Conservation (phyloP, 2,113 vertebrate species). For the Laticauda colubrina region DNA sequence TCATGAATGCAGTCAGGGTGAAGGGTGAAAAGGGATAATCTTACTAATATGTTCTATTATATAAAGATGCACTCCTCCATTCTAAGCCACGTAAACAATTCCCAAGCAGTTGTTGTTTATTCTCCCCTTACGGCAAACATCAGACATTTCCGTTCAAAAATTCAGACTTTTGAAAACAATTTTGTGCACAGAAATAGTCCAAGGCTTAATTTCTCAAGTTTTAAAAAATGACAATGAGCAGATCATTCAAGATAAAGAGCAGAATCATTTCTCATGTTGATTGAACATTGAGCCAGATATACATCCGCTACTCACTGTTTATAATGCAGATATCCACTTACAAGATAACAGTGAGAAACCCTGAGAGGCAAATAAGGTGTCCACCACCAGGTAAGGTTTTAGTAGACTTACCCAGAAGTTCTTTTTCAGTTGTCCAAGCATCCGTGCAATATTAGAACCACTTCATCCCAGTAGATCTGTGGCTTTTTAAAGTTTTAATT, state of each 20-base stretch:
- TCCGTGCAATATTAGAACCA: not conserved
- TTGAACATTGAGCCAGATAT: too few species aligned
- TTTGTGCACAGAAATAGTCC: not conserved
- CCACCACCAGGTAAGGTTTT: not conserved
- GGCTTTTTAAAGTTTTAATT: not conserved
- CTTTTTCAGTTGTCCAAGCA: not conserved
- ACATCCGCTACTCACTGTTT: not conserved
- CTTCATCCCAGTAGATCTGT: not conserved
- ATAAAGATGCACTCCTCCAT: not conserved
- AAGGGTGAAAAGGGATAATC: not conserved
- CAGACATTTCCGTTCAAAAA: not conserved
- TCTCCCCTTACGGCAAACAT: not conserved
- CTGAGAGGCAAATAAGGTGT: not conserved
- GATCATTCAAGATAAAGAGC: not conserved
- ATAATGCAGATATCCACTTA: not conserved
- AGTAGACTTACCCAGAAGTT: not conserved
- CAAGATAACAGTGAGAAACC: not conserved
- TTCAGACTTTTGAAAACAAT: not conserved
- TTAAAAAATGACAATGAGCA: not conserved
- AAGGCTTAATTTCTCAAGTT: not conserved
- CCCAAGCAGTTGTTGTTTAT: not conserved
- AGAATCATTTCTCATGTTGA: not conserved
- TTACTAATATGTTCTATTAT: not conserved
- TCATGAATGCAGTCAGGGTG: not conserved
- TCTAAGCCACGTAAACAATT: not conserved